Evolutionary conservation across 2,888 invertebrate genomes (phyloP).

Genomic region (Hypolimnas misippus): DNA sequence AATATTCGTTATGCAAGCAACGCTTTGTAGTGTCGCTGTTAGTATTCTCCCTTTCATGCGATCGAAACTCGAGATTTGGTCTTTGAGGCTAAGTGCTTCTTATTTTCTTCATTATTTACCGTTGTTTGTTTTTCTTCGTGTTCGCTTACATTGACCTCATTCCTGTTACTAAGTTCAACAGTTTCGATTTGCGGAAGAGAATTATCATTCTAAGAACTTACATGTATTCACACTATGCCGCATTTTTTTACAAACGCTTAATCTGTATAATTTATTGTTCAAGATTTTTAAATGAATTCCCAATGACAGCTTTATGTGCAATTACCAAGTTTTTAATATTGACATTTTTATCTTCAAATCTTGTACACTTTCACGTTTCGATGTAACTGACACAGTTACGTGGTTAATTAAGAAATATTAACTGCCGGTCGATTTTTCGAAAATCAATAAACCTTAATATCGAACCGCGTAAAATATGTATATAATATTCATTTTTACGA

Average conservation of each 20-base stretch:
- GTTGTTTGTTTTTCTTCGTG: constrained; percentile 25
- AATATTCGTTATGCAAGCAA: constrained; percentile 34
- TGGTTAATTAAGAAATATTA: constrained; percentile 40
- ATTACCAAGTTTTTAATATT: constrained; percentile 39
- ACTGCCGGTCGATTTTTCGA: constrained; percentile 36
- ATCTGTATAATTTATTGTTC: constrained; percentile 33
- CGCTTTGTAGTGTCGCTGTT: constrained; percentile 28
- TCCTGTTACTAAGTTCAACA: constrained; percentile 23
- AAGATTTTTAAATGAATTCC: constrained; percentile 31
- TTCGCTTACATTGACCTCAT: constrained; percentile 35
- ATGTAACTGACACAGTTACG: constrained; percentile 38
- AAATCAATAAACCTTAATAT: constrained; percentile 48
- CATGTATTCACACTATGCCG: neutral
- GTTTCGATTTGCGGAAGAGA: constrained; percentile 27
- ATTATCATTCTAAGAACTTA: constrained; percentile 15
- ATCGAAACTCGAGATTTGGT: constrained; percentile 43
- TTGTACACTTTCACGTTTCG: constrained; percentile 32
- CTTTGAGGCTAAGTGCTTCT: constrained; percentile 44
- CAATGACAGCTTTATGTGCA: constrained; percentile 44
- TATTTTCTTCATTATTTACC: constrained; percentile 41
- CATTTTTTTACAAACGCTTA: neutral
- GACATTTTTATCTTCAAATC: constrained; percentile 41
- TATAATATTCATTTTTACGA: constrained; percentile 37
- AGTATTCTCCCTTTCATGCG: constrained; percentile 32
- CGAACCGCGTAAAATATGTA: constrained; percentile 37